Conservation (phyloP, 23 tunicate species). For the Corella eumyota region DNA sequence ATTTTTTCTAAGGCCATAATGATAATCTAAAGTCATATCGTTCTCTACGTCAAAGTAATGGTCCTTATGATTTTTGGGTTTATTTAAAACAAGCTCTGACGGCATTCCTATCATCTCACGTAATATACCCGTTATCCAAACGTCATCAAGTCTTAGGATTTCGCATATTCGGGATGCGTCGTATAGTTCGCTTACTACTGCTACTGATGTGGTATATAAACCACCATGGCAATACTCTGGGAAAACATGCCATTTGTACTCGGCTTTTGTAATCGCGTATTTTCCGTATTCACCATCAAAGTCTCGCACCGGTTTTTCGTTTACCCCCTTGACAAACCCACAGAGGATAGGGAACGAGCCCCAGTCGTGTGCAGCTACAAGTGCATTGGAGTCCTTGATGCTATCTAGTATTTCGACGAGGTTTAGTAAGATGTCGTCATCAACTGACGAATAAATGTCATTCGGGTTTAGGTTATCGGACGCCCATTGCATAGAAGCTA, state of each 20-base stretch:
- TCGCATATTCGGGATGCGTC: conserved; percentile 4
- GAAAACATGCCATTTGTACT: conserved; percentile 19
- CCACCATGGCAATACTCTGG: conserved; percentile 53
- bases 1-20: no score
- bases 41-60: no score
- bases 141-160: conserved; percentile 11
- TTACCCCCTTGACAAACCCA: conserved; percentile 20
- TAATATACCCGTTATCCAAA: conserved; percentile 27
- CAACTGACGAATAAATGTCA: conserved; percentile 21
- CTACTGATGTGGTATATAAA: conserved; percentile 17
- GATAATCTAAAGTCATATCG: no score
- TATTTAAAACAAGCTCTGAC: conserved; percentile 8
- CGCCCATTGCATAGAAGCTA: conserved; percentile 55
- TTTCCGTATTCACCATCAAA: conserved; percentile 6
- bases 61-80: no score
- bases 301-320: conserved; percentile 30
- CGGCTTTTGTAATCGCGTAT: conserved; percentile 1
- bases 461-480: conserved; percentile 10
- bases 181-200: conserved; percentile 4
- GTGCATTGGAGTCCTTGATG: conserved; percentile 1
- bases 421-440: conserved; percentile 31
- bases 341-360: conserved; percentile 46
- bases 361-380: conserved; percentile 12
- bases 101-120: conserved; percentile 35
- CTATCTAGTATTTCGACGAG: conserved; percentile 1